Conservation (phyloP, 2,888 invertebrate species). For the Brenthis hecate region DNA sequence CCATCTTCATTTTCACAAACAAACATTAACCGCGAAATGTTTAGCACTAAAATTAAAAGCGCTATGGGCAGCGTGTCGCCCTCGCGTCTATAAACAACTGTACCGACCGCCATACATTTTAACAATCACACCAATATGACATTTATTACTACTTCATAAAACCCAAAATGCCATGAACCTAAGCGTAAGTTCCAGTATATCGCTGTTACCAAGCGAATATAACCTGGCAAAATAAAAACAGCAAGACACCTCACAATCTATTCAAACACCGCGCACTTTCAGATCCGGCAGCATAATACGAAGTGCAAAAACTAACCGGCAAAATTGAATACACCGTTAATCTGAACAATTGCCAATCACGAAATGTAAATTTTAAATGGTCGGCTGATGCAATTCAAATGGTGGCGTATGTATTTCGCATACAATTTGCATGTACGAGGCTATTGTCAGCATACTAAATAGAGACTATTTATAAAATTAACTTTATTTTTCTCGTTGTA, state of each 20-base stretch:
- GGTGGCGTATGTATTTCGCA: slow-evolving; percentile 50
- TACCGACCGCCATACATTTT: slow-evolving; percentile 6
- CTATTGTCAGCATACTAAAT: slow-evolving; percentile 62
- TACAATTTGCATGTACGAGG: slow-evolving; percentile 57
- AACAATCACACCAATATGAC: slow-evolving; percentile 16
- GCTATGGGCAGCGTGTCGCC: slow-evolving; percentile 51
- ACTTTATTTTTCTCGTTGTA: slow-evolving; percentile 43
- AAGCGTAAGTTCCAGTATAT: slow-evolving; percentile 12
- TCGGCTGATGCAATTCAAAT: slow-evolving; percentile 48
- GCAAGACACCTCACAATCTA: slow-evolving; percentile 14
- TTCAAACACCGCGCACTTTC: slow-evolving; percentile 21
- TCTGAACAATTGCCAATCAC: slow-evolving; percentile 37
- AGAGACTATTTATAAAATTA: slow-evolving; percentile 54
- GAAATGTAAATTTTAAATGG: slow-evolving; percentile 44
- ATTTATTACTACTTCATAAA: slow-evolving; percentile 8
- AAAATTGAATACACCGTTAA: slow-evolving; percentile 42
- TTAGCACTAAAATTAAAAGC: slow-evolving; percentile 43
- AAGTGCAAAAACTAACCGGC: slow-evolving; percentile 44
- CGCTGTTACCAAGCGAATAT: slow-evolving; percentile 51
- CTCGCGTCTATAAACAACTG: slow-evolving; percentile 48
- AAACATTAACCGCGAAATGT: slow-evolving; percentile 38
- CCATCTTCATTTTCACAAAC: slow-evolving; percentile 15
- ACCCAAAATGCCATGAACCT: slow-evolving; percentile 23
- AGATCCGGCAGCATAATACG: slow-evolving; percentile 40
- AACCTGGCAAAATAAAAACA: slow-evolving; percentile 45